Conservation (phyloP, 1,140 invertebrate genomes). For the Homarus americanus region DNA sequence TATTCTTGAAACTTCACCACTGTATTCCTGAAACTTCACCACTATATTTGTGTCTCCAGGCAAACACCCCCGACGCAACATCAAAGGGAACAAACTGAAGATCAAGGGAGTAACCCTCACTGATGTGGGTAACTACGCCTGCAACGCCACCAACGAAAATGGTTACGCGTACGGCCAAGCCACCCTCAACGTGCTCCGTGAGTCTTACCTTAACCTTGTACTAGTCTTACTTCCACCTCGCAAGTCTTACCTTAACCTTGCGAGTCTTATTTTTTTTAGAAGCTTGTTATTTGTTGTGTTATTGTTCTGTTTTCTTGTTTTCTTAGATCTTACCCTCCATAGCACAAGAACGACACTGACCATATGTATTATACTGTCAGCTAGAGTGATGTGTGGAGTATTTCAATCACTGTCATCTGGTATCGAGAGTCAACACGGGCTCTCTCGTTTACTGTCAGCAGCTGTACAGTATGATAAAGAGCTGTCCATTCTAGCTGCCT, state of each 20-base stretch:
- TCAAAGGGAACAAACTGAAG: slow-evolving; percentile 12
- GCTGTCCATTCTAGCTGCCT: too few relatives aligned
- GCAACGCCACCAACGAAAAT: slow-evolving; percentile 37
- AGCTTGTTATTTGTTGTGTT: not conserved
- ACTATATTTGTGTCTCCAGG: not conserved
- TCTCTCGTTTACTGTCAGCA: too few relatives aligned
- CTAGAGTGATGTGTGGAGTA: not conserved
- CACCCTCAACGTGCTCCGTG: slow-evolving; percentile 50
- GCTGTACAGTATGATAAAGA: too few relatives aligned
- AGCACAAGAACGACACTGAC: not conserved
- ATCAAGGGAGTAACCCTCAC: slow-evolving; percentile 6
- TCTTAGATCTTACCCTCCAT: not conserved
- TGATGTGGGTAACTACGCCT: slow-evolving; percentile 63
- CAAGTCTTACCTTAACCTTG: not conserved
- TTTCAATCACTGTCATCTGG: too few relatives aligned
- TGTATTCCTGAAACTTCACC: too few relatives aligned
- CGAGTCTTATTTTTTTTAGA: not conserved
- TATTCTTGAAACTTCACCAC: too few relatives aligned
- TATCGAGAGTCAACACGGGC: too few relatives aligned
- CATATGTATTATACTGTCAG: not conserved
- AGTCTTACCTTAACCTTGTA: not conserved
- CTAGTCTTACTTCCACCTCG: not conserved
- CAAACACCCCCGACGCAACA: slow-evolving; percentile 1
- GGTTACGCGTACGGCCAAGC: slow-evolving; percentile 63
- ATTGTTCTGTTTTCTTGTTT: not conserved